Evolutionary conservation across 2,113 vertebrate species (phyloP).

Genomic region (Marcusenius ussheri): DNA sequence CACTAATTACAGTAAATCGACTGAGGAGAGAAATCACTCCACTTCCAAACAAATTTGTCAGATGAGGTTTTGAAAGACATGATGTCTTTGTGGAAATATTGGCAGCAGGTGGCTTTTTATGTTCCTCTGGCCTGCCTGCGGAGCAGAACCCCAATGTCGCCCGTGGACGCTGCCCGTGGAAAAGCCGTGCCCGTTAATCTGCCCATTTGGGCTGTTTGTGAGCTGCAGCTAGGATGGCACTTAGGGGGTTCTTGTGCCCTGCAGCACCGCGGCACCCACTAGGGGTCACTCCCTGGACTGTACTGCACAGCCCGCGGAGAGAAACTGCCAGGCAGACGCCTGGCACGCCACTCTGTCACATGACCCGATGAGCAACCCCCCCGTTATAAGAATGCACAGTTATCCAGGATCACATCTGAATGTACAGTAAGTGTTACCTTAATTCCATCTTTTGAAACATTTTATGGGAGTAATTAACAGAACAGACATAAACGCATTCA

Average conservation of each 20-base stretch:
- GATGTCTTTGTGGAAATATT: neutral
- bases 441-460: neutral
- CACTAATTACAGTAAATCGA: neutral
- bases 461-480: neutral
- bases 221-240: neutral
- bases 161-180: neutral
- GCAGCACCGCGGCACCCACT: neutral
- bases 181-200: neutral
- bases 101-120: neutral
- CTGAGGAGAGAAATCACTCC: neutral
- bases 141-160: neutral
- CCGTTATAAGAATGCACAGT: neutral
- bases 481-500: neutral
- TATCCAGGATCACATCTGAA: neutral
- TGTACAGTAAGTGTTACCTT: neutral
- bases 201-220: neutral
- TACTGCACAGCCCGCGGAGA: neutral
- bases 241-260: neutral
- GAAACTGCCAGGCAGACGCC: neutral
- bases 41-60: neutral
- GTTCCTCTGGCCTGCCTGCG: neutral
- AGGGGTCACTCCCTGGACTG: neutral
- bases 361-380: neutral
- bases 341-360: neutral
- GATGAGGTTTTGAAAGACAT: neutral